Evolutionary conservation across 2,113 vertebrate genomes (phyloP), one percentile per base, ranked within the genome.

Genomic region (Tachysurus fulvidraco): DNA sequence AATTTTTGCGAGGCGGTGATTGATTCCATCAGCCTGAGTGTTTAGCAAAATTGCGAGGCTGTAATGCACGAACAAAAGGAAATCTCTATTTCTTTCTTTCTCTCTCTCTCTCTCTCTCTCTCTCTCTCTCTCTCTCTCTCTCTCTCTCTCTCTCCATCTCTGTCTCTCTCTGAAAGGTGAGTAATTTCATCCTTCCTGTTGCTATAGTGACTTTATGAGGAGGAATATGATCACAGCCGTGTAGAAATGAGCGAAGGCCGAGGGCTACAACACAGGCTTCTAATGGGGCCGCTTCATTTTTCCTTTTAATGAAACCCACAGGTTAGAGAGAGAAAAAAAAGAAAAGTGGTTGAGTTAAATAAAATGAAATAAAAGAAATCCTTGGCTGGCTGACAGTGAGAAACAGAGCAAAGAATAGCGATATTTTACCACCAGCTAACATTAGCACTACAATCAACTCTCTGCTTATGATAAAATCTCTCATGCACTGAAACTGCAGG

Each of bases 131-230:
- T 50, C 46, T 50, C 46, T 50, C 46, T 9, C 46, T 9, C 46
- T 50, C 46, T 50, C 46, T 73, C 36, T n/a, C n/a, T n/a, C 50
- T 36, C 76, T 17, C 50, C 10, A 10, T 82, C 55, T 50, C 46
- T 50, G 46, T 50, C 46, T 50, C 46, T 50, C 67, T 55, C 52
- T 69, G 73, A 81, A 81, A 55, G 8, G 50, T 76, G 60, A 84
- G 80, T 88, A 81, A 88, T 88, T 83, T 76, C 17, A 19, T 83
- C 50, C 12, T 67, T 12, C 57, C 81, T 86, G 89, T 89, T 89
- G 86, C 89, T 85, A 90, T 88, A 86, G 89, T 67, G 74, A 90
- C 85, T 76, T 83, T 88, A 85, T 77, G 84, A 84, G 67, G 46
- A 80, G 57, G 86, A 65, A 28, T 81, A 74, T 76, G 84, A 88